phyloP scores from a whole-genome alignment of 2,888 invertebrate species.

The Trichopoda pennipes region DNA sequence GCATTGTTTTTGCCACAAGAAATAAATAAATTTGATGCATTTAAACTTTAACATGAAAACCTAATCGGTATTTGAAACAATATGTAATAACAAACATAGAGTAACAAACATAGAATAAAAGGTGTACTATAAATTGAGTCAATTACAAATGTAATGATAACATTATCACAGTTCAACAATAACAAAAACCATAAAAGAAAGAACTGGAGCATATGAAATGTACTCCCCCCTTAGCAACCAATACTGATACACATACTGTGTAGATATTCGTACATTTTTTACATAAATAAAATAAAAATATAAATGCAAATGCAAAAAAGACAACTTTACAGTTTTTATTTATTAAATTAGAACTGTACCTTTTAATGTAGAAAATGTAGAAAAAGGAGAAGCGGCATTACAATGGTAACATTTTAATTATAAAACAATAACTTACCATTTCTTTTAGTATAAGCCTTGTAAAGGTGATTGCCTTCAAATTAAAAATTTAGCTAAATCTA shows the following conservation, averaged over 20 bases:
- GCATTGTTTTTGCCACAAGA: no score
- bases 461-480: neutral
- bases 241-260: neutral
- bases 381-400: conserved; percentile 37
- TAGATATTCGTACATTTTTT: neutral
- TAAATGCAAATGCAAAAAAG: no score
- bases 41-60: no score
- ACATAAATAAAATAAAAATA: neutral
- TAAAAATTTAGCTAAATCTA: neutral
- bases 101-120: neutral
- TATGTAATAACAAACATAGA: no score
- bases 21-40: no score
- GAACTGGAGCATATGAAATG: conserved; percentile 43
- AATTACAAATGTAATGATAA: conserved; percentile 25
- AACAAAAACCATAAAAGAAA: conserved; percentile 11
- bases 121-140: neutral
- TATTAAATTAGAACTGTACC: conserved; percentile 23
- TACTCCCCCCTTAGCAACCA: conserved; percentile 46
- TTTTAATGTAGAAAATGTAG: neutral
- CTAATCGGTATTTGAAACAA: no score
- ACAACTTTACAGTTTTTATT: neutral
- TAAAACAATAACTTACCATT: conserved; percentile 54
- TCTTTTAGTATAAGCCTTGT: conserved; percentile 31
- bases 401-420: conserved; percentile 38
- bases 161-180: conserved; percentile 47